phyloP scores from a whole-genome alignment of 1,140 invertebrate species.

The Potamilus streckersoni region DNA sequence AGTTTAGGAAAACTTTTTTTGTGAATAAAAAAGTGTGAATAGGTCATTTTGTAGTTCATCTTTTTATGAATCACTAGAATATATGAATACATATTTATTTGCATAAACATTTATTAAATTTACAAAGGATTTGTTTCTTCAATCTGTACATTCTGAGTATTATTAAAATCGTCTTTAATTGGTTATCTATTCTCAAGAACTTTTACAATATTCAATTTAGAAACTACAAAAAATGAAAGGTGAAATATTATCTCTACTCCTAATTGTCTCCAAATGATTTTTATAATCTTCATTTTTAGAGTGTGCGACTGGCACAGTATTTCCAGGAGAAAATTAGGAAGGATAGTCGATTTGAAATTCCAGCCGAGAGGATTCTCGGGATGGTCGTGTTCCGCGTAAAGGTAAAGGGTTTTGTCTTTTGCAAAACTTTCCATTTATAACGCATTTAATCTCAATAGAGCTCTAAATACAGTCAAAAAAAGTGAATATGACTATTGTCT shows the following conservation, averaged over 20 bases:
- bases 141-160: neutral
- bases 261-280: too few species aligned
- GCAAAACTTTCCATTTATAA: too few species aligned
- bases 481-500: neutral
- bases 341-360: slow-evolving; percentile 65
- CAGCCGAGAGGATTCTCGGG: slow-evolving; percentile 60
- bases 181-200: too few species aligned
- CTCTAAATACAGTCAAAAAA: neutral
- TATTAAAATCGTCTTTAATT: neutral
- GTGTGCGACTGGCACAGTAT: slow-evolving; percentile 57
- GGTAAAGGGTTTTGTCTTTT: slow-evolving; percentile 34
- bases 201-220: neutral
- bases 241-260: neutral
- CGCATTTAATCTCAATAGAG: neutral
- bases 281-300: slow-evolving; percentile 40
- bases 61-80: too few species aligned
- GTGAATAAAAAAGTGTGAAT: too few species aligned
- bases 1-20: too few species aligned
- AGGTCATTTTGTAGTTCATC: too few species aligned
- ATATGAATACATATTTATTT: too few species aligned
- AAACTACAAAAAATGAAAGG: neutral
- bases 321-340: slow-evolving; percentile 61
- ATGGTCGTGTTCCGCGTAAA: slow-evolving; percentile 67
- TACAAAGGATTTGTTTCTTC: neutral
- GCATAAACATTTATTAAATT: too few species aligned